Base-by-base conservation (phyloP, 2,113 vertebrate genomes). In the Thalassoma bifasciatum region DNA sequence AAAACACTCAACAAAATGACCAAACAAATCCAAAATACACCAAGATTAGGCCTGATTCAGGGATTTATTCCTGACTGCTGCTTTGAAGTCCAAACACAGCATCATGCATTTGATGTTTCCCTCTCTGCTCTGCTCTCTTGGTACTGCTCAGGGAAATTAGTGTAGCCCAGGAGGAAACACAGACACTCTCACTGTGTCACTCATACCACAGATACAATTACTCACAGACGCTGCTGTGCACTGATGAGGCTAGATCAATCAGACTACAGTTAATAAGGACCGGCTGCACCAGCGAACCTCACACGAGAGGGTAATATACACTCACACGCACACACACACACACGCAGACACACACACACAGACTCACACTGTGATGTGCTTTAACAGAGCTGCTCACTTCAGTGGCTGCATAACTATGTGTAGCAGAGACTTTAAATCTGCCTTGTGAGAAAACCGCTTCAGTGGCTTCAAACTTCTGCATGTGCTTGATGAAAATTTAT, bases 171-270 rank as follows among this genome's bases (percentile, higher is more conserved):
- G 56, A 72, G 70, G 61, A 69, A 66, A 65, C 63, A 46, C 26
- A 72, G 59, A 46, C 72, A 51, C 66, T 34, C 17, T 58, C 57
- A 1, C 38, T 30, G 51, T 79, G 56, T 71, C 69, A 56, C 40
- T 74, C 66, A 70, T 64, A 49, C 65, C 57, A 53, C 73, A 86
- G 62, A 81, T 22, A 73, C 78, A 59, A 40, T 75, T 60, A 79
- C 42, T 56, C 46, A 4, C 8, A 11, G 14, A 54, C 76, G 73
- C 49, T 59, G 72, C 37, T 47, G 42, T 60, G 66, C 23, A 47
- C n/a, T 46, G 59, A 56, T 66, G 63, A 42, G 53, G 34, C 63
- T 52, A 49, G 61, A 74, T 84, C 72, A 76, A 65, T 72, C 58
- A 70, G 50, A 51, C 65, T 34, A 12, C 57, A 59, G 68, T 59